These are phyloP conservation scores for Phrynosoma platyrhinos DNA, from an alignment of 2,113 vertebrate genomes.

Conservation along the genomic window DNA sequence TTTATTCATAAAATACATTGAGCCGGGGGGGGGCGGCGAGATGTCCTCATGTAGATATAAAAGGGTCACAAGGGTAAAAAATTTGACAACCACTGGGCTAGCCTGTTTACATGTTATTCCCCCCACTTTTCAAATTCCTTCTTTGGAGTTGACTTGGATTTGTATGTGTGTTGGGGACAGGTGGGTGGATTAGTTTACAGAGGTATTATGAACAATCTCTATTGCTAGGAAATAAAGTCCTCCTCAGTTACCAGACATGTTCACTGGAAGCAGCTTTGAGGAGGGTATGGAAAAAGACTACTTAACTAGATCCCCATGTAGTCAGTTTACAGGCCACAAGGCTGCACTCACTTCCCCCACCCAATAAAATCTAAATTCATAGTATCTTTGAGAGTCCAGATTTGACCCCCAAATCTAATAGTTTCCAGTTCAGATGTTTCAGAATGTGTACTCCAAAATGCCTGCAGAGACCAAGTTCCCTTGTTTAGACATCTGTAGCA, in stretches of 20 bases:
- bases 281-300: not conserved
- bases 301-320: no score
- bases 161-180: not conserved
- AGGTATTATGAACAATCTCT: not conserved
- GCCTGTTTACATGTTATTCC: no score
- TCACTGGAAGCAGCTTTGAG: not conserved
- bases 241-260: no score
- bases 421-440: not conserved
- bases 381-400: no score
- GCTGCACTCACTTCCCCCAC: not conserved
- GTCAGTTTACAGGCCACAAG: not conserved
- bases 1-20: no score
- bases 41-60: no score
- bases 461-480: not conserved
- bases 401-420: not conserved
- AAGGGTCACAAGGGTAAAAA: no score
- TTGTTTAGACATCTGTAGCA: not conserved
- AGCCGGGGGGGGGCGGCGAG: no score
- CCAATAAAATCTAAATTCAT: not conserved
- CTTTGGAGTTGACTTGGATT: not conserved
- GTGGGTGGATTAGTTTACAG: not conserved
- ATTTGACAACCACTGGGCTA: no score
- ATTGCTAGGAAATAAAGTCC: not conserved
- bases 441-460: not conserved
- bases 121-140: not conserved